phyloP scores from a whole-genome alignment of 1,140 invertebrate genomes.

The Drosophila teissieri region DNA sequence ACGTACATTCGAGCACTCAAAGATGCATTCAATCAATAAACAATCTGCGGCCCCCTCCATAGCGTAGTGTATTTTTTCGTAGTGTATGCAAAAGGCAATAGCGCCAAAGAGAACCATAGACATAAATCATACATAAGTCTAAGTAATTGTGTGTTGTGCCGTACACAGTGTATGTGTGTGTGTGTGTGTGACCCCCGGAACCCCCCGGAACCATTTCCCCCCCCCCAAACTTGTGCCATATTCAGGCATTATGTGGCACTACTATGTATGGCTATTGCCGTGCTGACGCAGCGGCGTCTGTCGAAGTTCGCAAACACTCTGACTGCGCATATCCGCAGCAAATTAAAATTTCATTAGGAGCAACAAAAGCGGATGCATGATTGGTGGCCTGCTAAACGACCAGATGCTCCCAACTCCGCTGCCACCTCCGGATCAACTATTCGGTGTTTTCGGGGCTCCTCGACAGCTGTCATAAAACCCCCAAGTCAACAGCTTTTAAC shows the following conservation, averaged over 20 bases:
- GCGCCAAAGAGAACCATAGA: constrained; percentile 46
- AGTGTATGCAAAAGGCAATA: constrained; percentile 41
- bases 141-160: constrained; percentile 72
- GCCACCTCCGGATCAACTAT: constrained; percentile 7
- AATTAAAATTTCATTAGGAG: constrained; percentile 82
- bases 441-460: background rate
- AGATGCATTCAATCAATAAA: constrained; percentile 7
- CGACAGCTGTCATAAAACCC: constrained; percentile 3
- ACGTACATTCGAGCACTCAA: background rate
- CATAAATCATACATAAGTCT: constrained; percentile 80
- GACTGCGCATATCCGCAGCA: constrained; percentile 82
- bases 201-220: background rate
- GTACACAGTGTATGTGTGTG: constrained; percentile 9
- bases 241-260: background rate
- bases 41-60: background rate
- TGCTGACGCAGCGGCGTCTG: constrained; percentile 56
- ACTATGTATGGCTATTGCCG: constrained; percentile 6
- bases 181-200: background rate
- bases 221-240: background rate
- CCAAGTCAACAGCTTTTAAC: background rate
- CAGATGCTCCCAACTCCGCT: background rate
- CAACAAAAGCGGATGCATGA: constrained; percentile 65
- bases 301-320: constrained; percentile 66
- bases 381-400: constrained; percentile 10
- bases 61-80: constrained; percentile 4